Percentiles rank a stretch among this genome's conserved stretches.
Evolutionary conservation across 2,888 invertebrate genomes (phyloP).

Genomic region (Embidobia sp.): DNA sequence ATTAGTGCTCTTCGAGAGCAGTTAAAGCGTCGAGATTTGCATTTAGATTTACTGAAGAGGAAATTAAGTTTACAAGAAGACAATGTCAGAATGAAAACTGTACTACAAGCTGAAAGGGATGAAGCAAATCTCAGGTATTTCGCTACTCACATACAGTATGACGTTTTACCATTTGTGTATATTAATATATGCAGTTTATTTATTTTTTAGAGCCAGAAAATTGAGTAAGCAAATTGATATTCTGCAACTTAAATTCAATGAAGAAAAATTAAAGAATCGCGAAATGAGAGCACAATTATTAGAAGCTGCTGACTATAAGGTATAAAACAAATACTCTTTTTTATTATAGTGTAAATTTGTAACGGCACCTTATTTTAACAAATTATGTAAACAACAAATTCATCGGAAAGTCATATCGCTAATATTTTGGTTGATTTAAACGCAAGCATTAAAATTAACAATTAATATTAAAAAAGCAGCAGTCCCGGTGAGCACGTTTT

Average conservation of each 20-base stretch:
- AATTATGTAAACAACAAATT: too few species aligned
- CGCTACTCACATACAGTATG: too few species aligned
- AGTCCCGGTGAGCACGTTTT: too few species aligned
- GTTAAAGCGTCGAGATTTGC: slow-evolving; percentile 94
- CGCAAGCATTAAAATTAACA: too few species aligned
- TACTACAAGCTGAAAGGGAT: slow-evolving; percentile 83
- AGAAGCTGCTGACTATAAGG: slow-evolving; percentile 94
- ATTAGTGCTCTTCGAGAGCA: slow-evolving; percentile 94
- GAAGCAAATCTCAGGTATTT: slow-evolving; percentile 81
- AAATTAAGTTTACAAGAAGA: slow-evolving; percentile 94
- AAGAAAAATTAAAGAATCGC: slow-evolving; percentile 90
- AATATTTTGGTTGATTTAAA: too few species aligned
- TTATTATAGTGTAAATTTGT: too few species aligned
- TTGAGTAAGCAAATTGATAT: slow-evolving; percentile 92
- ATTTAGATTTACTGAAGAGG: slow-evolving; percentile 92
- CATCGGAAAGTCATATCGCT: too few species aligned
- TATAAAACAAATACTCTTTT: slow-evolving; percentile 70
- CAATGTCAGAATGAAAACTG: slow-evolving; percentile 84
- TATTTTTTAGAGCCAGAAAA: slow-evolving; percentile 87
- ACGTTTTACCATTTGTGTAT: too few species aligned
- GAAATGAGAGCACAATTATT: slow-evolving; percentile 93
- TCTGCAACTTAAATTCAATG: slow-evolving; percentile 89
- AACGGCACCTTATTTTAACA: too few species aligned
- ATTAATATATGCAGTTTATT: too few species aligned
- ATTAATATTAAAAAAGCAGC: too few species aligned